Evolutionary conservation across 2,113 vertebrate species (phyloP), one percentile per base, ranked within the genome.

Genomic region (Oryzias melastigma): DNA sequence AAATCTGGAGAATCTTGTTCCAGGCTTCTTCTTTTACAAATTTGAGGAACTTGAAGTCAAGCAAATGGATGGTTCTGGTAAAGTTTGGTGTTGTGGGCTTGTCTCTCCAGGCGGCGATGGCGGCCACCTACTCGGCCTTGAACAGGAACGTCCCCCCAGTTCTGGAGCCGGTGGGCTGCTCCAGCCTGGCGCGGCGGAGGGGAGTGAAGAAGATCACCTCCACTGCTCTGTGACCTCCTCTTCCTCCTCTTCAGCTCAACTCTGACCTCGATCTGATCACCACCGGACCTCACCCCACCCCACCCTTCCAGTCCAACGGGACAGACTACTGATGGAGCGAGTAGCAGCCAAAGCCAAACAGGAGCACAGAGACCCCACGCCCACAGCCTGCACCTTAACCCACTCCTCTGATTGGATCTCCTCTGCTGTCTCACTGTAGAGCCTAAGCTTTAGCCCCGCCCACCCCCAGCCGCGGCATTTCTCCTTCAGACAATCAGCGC

Each of bases 201-300:
- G 96, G 95, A 45, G 87, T 97, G 93, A 97, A 96, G 88, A 95
- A 95, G 88, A 92, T 98, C 75, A 96, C 96, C 1, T 98, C 96
- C 73, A 97, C 95, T 1, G 88, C 88, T 45, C 88, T 89, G 81
- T 89, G 83, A 89, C 77, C 52, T 64, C 49, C 68, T 17, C 41
- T 17, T 27, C 77, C 52, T 64, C 49, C 68, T 17, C 41, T 17
- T 27, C 8, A 15, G 2, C 52, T 62, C 59, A 76, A 83, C 73
- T 78, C 73, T 83, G 76, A 87, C 81, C 85, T 85, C 85, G 4
- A 71, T 62, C 77, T 66, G 69, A 70, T 60, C 69, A 49, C 62
- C 16, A 15, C 51, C 51, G 54, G 77, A 61, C 29, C 18, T 10
- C 35, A 35, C 5, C 52, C 43, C 19, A 15, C 3, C 41, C 40